Evolutionary conservation across 2,797 vertebrate species (phyloP), one percentile per base, ranked within the genome.

Genomic region (Syndactyla subalaris): DNA sequence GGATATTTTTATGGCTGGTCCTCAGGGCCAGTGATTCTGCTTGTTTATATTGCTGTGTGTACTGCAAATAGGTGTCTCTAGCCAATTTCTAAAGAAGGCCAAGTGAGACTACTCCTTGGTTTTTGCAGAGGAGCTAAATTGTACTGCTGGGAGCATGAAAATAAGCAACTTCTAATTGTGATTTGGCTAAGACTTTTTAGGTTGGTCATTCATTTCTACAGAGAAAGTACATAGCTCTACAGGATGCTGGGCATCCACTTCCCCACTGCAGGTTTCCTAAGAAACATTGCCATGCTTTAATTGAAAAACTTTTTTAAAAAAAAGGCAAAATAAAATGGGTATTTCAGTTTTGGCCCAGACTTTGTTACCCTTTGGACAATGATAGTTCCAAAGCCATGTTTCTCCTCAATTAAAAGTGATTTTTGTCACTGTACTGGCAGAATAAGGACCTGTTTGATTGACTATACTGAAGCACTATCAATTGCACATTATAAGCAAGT

Each of bases 1-100:
- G 54, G 54, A 72, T 83, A 49, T 88, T 76, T 92, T 91, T 78
- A 70, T 71, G 85, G 55, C n/a, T 92, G 11, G 72, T 96, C 39
- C 82, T 95, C 45, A n/a, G 82, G 65, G 84, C 30, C 72, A 54
- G 14, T 74, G 54, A 66, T 88, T 84, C 85, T 63, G 23, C 76
- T 58, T 83, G 68, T 49, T 83, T 89, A 15, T 89, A 23, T 45
- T 58, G 78, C 84, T 73, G 10, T 75, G 82, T 2, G 9, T 89
- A 38, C 62, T 91, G 77, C 70, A 86, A 54, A 59, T 66, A 62
- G 45, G 62, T 84, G 58, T 86, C 61, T 82, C 61, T 32, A 84
- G 85, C n/a, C 81, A 65, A 45, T 92, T 88, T 66, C 71, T 88
- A 55, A 84, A 88, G 66, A 55, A 92, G 46, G 43, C 78, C 72